Base-by-base conservation (phyloP, 2,113 vertebrate genomes). In the Dicerorhinus sumatrensis region DNA sequence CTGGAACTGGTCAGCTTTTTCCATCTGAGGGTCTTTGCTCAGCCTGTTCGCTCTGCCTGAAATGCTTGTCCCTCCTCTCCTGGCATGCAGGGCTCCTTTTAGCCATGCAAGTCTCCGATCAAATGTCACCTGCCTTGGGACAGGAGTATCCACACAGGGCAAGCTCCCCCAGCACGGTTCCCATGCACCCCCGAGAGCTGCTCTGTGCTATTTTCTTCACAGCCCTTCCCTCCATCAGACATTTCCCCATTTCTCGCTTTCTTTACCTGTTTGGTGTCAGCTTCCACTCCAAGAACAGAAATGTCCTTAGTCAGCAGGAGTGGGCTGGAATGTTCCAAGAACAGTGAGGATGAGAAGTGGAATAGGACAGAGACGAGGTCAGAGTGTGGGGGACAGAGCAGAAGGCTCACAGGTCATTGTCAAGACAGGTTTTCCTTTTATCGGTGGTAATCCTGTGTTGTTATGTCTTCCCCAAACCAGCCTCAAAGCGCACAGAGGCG, bases 181-280 rank as follows among this genome's bases (percentile, higher is more conserved):
- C 60, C 62, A 7, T 60, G 39, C 5, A 46, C 5, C 39, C 51
- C 17, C 73, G 39, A 14, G 23, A 23, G 33, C 79, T 60, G 11
- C 10, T 8, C 62, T 12, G 3, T 20, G 25, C 6, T 27, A 0
- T 12, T 48, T 33, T 48, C 51, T 20, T 23, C 27, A 0, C 2
- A 4, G 42, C 18, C 2, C 27, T 42, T 56, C 21, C 67, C 80
- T 20, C 39, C 60, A 36, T 13, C 29, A 4, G 31, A 27, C 33
- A 23, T 2, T 21, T 36, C 31, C 12, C 72, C 13, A 12, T 8
- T 85, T 36, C 46, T 73, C 36, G 2, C 48, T 23, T 18, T 20
- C 56, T 62, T 63, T 18, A 39, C 36, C 69, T 33, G 48, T n/a
- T 29, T 54, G 12, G 7, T 60, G 36, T 63, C 36, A 13, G 31